phyloP scores from a whole-genome alignment of 2,888 invertebrate genomes.

The Dendrolimus pini region DNA sequence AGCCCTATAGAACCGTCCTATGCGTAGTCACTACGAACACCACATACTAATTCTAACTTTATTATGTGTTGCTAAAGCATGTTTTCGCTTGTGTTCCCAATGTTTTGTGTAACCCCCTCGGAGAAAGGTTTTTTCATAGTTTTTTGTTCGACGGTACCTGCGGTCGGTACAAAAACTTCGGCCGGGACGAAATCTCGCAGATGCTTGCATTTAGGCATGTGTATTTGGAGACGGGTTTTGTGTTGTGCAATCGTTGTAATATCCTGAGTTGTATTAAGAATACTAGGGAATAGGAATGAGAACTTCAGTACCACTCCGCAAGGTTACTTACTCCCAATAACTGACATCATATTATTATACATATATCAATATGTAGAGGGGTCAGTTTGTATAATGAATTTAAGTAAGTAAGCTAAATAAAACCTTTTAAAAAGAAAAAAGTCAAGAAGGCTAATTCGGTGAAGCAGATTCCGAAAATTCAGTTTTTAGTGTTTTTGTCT shows the following conservation, averaged over 20 bases:
- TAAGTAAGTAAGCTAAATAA: no score
- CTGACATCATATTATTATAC: no score
- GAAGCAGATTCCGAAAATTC: no score
- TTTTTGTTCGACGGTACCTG: slow-evolving; percentile 57
- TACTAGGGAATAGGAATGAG: no score
- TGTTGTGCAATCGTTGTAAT: neutral
- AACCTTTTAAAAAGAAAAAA: no score
- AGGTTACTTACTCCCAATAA: no score
- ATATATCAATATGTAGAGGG: no score
- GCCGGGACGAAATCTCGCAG: slow-evolving; percentile 9
- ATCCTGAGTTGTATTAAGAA: no score
- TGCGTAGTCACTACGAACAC: neutral
- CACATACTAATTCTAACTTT: neutral
- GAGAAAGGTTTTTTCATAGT: slow-evolving; percentile 40
- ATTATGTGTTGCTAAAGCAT: neutral
- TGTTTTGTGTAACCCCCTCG: slow-evolving; percentile 28
- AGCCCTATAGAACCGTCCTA: neutral
- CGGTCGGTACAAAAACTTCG: slow-evolving; percentile 43
- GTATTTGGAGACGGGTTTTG: neutral
- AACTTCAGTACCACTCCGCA: no score
- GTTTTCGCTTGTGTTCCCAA: slow-evolving; percentile 1
- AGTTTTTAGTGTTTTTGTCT: no score
- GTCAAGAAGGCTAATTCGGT: no score
- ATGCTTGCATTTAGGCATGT: neutral
- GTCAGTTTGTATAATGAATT: no score